phyloP scores from a whole-genome alignment of 2,797 vertebrate genomes.

The Etheostoma perlongum region DNA sequence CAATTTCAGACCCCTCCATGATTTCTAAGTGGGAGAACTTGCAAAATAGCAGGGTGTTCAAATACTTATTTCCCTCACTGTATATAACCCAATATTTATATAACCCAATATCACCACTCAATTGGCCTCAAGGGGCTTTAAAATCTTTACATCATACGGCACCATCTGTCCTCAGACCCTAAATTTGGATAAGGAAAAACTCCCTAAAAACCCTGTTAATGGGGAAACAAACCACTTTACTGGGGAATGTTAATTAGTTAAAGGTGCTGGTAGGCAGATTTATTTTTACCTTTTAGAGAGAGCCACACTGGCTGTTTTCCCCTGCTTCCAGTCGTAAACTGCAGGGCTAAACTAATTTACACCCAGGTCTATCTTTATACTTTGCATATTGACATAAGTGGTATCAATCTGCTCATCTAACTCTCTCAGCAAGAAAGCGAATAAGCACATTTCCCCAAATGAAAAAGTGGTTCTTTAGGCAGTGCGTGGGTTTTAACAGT shows the following conservation, averaged over 20 bases:
- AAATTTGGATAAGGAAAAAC: not conserved
- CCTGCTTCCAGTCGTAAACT: not conserved
- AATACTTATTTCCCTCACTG: too few species aligned
- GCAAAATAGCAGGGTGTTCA: too few species aligned
- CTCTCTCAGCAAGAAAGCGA: not conserved
- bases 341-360: constrained; percentile 7
- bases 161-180: not conserved
- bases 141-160: not conserved
- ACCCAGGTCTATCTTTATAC: not conserved
- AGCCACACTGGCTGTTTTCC: not conserved
- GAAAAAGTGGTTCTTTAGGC: constrained; percentile 7
- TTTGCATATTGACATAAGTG: not conserved
- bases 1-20: too few species aligned
- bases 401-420: constrained; percentile 3
- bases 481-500: constrained; percentile 8
- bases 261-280: not conserved
- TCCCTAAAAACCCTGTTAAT: not conserved
- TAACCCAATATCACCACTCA: not conserved
- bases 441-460: not conserved
- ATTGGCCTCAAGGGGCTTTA: not conserved
- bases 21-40: too few species aligned
- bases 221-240: not conserved
- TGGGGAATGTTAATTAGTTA: not conserved
- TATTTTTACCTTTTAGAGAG: not conserved
- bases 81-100: not conserved